These are phyloP conservation scores for Corythaeola cristata DNA, from an alignment of 2,113 vertebrate species.

Conservation along the genomic window DNA sequence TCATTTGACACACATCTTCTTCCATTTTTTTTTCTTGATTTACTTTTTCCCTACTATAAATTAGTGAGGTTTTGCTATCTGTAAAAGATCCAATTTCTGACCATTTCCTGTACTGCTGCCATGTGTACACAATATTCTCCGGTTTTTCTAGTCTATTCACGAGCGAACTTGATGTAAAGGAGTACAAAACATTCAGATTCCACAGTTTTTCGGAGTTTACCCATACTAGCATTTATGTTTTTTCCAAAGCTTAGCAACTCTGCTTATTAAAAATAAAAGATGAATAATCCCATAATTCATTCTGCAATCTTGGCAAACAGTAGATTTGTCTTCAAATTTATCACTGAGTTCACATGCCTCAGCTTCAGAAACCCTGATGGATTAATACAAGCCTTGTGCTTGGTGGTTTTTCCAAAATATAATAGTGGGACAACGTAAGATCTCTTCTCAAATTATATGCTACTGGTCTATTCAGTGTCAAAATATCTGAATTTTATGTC, in stretches of 20 bases:
- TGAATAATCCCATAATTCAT: not conserved
- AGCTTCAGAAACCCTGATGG: not conserved
- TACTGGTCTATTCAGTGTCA: not conserved
- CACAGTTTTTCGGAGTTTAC: not conserved
- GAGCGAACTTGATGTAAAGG: not conserved
- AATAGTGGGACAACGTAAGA: not conserved
- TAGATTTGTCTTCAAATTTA: not conserved
- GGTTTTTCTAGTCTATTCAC: not conserved
- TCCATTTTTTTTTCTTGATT: not conserved
- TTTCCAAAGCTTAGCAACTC: not conserved
- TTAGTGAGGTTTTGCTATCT: not conserved
- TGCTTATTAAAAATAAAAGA: not conserved
- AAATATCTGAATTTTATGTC: not conserved
- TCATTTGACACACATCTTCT: not conserved
- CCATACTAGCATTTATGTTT: not conserved
- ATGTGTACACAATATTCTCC: not conserved
- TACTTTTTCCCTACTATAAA: not conserved
- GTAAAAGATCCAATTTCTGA: not conserved
- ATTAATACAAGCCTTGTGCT: not conserved
- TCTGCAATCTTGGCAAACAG: not conserved
- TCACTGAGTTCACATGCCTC: not conserved
- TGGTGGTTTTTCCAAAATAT: not conserved
- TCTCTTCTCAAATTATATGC: not conserved
- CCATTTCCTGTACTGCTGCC: too few relatives aligned
- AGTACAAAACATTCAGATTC: not conserved